phyloP scores from a whole-genome alignment of 2,888 invertebrate genomes.

The Colostygia pectinataria region DNA sequence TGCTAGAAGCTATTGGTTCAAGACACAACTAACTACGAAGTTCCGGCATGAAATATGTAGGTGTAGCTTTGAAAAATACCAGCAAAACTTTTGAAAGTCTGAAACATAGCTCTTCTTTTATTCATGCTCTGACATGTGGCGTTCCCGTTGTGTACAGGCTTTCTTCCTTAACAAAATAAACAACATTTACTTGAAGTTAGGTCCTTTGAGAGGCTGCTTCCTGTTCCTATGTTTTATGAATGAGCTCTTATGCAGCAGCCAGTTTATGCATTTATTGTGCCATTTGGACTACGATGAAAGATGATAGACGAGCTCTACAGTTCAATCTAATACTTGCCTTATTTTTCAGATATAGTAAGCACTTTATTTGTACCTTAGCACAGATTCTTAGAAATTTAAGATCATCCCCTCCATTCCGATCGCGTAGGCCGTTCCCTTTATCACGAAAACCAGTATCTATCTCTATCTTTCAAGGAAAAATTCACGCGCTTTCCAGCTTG shows the following conservation, averaged over 20 bases:
- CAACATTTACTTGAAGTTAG: slow-evolving; percentile 78
- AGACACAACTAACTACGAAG: slow-evolving; percentile 53
- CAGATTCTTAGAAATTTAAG: slow-evolving; percentile 68
- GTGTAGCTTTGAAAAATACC: slow-evolving; percentile 71
- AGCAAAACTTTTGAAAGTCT: slow-evolving; percentile 77
- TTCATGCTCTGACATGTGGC: slow-evolving; percentile 81
- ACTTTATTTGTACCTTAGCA: slow-evolving; percentile 48
- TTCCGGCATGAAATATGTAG: slow-evolving; percentile 60
- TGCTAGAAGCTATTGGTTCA: slow-evolving; percentile 44
- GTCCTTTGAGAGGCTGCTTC: slow-evolving; percentile 75
- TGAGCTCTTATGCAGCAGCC: slow-evolving; percentile 70
- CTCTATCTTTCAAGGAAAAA: slow-evolving; percentile 75
- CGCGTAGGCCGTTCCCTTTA: slow-evolving; percentile 79
- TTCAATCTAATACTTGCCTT: not conserved
- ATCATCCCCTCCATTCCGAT: slow-evolving; percentile 71
- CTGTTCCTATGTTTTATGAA: slow-evolving; percentile 76
- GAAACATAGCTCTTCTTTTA: slow-evolving; percentile 80
- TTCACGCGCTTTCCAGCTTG: slow-evolving; percentile 62
- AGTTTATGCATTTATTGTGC: slow-evolving; percentile 42
- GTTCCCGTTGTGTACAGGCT: slow-evolving; percentile 75
- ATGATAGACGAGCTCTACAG: not conserved
- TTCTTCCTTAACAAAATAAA: slow-evolving; percentile 81
- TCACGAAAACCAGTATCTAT: slow-evolving; percentile 71
- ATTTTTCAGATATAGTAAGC: slow-evolving; percentile 7
- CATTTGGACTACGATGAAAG: slow-evolving; percentile 23